Evolutionary conservation across 2,797 vertebrate species (phyloP).

Genomic region (Cirrhinus mrigala): DNA sequence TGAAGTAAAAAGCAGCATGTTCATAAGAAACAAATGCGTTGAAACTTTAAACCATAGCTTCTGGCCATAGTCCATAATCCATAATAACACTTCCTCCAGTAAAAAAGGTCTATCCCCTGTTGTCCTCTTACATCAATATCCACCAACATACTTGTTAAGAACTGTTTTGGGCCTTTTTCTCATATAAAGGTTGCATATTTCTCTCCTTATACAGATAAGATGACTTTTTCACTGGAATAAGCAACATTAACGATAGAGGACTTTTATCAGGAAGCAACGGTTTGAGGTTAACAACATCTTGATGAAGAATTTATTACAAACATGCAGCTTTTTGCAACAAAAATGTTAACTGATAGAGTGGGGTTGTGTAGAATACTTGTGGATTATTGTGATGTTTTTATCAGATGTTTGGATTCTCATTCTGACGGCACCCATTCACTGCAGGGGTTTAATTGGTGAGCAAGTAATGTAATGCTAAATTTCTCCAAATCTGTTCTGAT

Average conservation of each 20-base stretch:
- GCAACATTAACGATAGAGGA: too few species aligned
- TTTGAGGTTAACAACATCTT: background rate
- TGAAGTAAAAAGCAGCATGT: background rate
- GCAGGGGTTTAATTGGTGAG: too few species aligned
- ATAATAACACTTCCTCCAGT: too few species aligned
- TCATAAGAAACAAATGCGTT: background rate
- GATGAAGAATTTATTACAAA: background rate
- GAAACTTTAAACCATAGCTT: background rate
- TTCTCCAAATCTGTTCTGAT: too few species aligned
- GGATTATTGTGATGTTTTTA: background rate
- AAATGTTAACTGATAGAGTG: background rate
- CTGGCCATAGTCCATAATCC: background rate
- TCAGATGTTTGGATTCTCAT: background rate
- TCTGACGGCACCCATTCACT: too few species aligned
- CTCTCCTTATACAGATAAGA: too few species aligned
- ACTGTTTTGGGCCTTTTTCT: too few species aligned
- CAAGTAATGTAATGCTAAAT: too few species aligned
- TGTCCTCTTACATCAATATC: background rate
- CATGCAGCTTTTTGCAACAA: background rate
- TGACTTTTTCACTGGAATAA: too few species aligned
- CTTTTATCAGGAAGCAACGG: background rate
- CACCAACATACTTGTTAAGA: too few species aligned
- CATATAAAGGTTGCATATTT: too few species aligned
- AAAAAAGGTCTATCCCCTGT: background rate
- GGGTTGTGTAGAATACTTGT: too few species aligned